Base-by-base conservation (phyloP, 1,140 invertebrate species). In the Brachionus manjavacas region DNA sequence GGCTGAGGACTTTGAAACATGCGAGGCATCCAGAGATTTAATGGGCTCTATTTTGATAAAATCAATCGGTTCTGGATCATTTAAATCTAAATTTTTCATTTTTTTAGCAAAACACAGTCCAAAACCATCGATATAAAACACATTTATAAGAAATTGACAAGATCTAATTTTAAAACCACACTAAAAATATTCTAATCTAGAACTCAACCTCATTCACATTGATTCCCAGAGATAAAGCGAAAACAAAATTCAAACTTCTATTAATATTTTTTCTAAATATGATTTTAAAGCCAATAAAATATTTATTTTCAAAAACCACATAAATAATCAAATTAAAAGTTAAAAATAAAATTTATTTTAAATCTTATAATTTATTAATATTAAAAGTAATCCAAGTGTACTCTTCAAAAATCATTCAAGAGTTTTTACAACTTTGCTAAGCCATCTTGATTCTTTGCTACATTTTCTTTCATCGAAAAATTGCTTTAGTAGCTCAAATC, bases 391-490 rank as follows among this genome's bases (percentile, higher is more conserved):
- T 14, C 11, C 14, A 46, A 46, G 43, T n/a, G 14, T 46, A 46
- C 11, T 35, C 31, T 35, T 35, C 2, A 6, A 35, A 76, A 55
- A 20, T 14, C 4, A 39, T 23, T 78, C 74, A 1, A 78, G 11
- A 12, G 14, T 4, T 78, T 46, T 28, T 31, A 80, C n/a, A 31
- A 80, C 46, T 64, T 84, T 86, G 28, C 85, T 49, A 1, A 87
- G 74, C 88, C 87, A 88, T 1, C 85, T 84, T 16, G 60, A 76
- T 76, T 88, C 88, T 20, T 85, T 78, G 9, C 46, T 79, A 72
- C 87, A 85, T 14, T 85, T 84, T 80, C 87, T 86, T 41, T 85
- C 85, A 46, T 84, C 72, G 72, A 88, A 88, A 85, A 87, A 88
- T 66, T 86, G 64, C 28, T 83, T 70, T 23, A 88, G 60, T 1